Percentiles rank a stretch among this genome's conserved stretches.
These are phyloP conservation scores for Acanthis flammea DNA, from an alignment of 2,797 vertebrate species.

Conservation along the genomic window DNA sequence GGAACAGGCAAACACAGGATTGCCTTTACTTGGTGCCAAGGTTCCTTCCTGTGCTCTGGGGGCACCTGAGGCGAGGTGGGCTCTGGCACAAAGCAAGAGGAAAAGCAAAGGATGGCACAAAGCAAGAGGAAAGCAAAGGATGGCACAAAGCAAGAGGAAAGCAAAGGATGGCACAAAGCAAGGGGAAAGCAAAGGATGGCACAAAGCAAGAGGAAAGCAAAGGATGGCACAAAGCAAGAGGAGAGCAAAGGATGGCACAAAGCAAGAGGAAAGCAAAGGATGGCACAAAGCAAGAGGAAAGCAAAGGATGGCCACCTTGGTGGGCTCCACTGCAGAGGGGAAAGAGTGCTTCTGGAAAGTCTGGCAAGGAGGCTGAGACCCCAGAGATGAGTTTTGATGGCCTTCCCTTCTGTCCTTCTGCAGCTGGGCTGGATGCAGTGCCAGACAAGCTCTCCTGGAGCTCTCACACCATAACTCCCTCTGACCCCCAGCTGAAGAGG, in stretches of 20 bases:
- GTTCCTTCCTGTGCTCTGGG: fast-evolving
- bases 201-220: neutral
- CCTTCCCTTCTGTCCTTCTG: neutral
- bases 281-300: neutral
- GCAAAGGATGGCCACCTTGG: neutral
- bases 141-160: neutral
- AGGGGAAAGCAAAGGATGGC: neutral
- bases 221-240: neutral
- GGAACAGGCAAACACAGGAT: neutral
- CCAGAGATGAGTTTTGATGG: neutral
- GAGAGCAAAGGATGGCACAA: neutral
- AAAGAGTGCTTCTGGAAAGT: neutral
- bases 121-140: neutral
- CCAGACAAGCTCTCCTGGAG: neutral
- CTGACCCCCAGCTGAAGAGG: neutral
- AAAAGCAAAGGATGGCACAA: neutral
- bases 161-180: neutral
- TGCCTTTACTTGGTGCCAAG: fast-evolving
- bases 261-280: neutral
- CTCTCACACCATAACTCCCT: neutral
- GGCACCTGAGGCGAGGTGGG: fast-evolving
- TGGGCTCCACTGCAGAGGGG: fast-evolving
- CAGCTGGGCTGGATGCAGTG: neutral
- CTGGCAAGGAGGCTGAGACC: neutral
- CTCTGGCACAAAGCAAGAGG: neutral